Conservation (phyloP, 1,140 invertebrate species). For the Drosophila funebris region DNA sequence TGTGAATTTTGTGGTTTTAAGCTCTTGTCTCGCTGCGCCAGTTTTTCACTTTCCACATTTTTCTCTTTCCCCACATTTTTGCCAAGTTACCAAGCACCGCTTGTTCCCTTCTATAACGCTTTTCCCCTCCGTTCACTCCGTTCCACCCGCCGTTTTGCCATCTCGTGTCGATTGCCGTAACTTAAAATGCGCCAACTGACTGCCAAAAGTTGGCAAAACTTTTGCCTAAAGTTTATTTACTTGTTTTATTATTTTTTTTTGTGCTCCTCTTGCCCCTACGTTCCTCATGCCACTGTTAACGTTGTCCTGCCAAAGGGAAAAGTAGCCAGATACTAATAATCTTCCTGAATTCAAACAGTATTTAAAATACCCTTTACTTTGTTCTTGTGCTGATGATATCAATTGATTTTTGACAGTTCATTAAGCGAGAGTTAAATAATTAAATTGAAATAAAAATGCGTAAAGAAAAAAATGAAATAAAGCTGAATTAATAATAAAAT, state of each 20-base stretch:
- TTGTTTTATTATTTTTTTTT: conserved; percentile 62
- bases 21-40: conserved; percentile 57
- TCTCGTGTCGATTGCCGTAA: conserved; percentile 64
- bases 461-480: no score
- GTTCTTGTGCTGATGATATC: no score
- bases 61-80: not conserved
- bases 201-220: conserved; percentile 73
- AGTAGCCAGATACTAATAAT: not conserved
- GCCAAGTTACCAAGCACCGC: conserved; percentile 31
- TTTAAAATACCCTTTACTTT: not conserved
- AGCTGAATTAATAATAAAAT: no score
- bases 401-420: no score
- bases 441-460: no score
- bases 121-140: not conserved
- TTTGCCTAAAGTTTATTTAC: conserved; percentile 74
- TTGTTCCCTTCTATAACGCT: conserved; percentile 1
- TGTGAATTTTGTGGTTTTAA: conserved; percentile 66
- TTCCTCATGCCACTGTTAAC: no score
- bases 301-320: not conserved
- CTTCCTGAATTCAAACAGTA: not conserved
- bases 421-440: no score
- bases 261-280: not conserved
- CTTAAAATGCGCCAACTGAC: conserved; percentile 78
- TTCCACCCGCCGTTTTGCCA: not conserved
- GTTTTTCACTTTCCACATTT: conserved; percentile 59